These are phyloP conservation scores for Antrozous pallidus DNA, from an alignment of 2,797 vertebrate genomes.

Conservation along the genomic window DNA sequence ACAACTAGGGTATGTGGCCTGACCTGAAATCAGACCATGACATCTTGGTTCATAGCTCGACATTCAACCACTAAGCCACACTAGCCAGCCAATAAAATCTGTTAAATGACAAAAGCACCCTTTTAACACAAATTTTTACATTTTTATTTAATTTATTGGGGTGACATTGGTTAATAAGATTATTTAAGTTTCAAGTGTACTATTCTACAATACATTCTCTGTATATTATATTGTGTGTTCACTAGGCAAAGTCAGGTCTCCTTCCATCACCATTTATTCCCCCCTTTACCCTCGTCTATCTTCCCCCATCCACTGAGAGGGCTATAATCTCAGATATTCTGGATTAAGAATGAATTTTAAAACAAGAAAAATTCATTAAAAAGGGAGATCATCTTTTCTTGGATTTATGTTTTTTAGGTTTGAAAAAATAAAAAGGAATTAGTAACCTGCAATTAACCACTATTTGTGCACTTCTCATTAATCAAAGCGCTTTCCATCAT, in stretches of 20 bases:
- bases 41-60: too few relatives aligned
- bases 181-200: neutral
- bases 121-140: slow-evolving; percentile 22
- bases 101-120: neutral
- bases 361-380: slow-evolving; percentile 34
- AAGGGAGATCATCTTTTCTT: slow-evolving; percentile 10
- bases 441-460: slow-evolving; percentile 68
- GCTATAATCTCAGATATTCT: neutral
- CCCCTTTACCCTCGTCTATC: neutral
- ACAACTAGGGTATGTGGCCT: too few relatives aligned
- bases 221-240: neutral
- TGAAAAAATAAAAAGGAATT: slow-evolving; percentile 46
- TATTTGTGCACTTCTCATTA: slow-evolving; percentile 57
- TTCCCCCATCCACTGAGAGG: neutral
- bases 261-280: neutral
- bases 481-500: slow-evolving; percentile 49
- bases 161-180: neutral
- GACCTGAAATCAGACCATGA: too few relatives aligned
- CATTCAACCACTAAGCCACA: too few relatives aligned
- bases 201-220: neutral
- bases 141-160: neutral
- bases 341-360: slow-evolving; percentile 52
- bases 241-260: neutral
- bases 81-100: neutral
- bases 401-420: neutral